phyloP scores from a whole-genome alignment of 2,888 invertebrate species.

The Ennomos erosarius region DNA sequence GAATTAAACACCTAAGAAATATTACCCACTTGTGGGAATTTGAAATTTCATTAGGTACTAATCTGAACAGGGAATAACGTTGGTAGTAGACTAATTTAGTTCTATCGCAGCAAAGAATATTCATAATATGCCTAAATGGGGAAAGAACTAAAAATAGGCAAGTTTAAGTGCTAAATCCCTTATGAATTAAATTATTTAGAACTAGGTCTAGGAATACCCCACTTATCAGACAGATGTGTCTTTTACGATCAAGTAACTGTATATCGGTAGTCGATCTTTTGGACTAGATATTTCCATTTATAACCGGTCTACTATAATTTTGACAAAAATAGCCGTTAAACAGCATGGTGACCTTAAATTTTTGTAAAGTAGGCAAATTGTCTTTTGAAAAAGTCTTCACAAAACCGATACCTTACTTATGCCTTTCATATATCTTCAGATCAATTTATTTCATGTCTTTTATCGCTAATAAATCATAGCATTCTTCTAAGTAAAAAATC shows the following conservation, averaged over 20 bases:
- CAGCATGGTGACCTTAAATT: constrained; percentile 38
- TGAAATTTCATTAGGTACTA: too few relatives aligned
- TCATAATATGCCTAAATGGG: too few relatives aligned
- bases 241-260: constrained; percentile 57
- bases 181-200: constrained; percentile 33
- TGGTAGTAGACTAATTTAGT: not conserved
- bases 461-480: constrained; percentile 51
- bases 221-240: constrained; percentile 44
- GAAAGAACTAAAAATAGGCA: too few relatives aligned
- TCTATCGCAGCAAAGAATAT: not conserved
- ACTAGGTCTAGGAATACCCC: constrained; percentile 44
- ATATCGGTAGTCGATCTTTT: constrained; percentile 39
- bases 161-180: too few relatives aligned
- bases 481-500: constrained; percentile 46
- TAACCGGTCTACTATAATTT: constrained; percentile 40
- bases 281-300: constrained; percentile 41
- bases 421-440: constrained; percentile 30
- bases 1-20: too few relatives aligned
- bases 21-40: too few relatives aligned
- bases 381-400: constrained; percentile 6
- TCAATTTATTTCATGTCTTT: constrained; percentile 38
- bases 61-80: too few relatives aligned
- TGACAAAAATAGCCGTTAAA: constrained; percentile 39
- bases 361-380: constrained; percentile 40
- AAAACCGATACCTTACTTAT: constrained; percentile 3